A percentile compares a stretch with the other conserved stretches of the same genome.
Conservation (phyloP, 2,797 vertebrate species). For the Taeniopygia guttata region DNA sequence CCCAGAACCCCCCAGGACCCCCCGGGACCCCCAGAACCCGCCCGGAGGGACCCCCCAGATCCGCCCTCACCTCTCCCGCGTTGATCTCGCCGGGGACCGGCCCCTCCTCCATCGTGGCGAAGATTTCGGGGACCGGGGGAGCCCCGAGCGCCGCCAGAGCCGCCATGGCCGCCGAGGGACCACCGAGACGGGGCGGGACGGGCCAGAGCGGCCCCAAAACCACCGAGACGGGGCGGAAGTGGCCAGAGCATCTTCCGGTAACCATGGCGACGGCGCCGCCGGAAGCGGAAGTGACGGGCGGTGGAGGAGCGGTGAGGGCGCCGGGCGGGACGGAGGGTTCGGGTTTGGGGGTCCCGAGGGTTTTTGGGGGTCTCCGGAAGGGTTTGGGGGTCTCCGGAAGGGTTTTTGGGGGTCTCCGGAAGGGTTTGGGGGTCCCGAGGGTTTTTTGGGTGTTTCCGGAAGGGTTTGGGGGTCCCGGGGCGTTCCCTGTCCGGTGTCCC, state of each 20-base stretch:
- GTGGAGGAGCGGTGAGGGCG: fast-evolving
- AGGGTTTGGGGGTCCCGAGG: not conserved
- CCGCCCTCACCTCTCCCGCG: not conserved
- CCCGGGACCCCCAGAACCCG: no score
- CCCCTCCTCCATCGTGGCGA: not conserved
- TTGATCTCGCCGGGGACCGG: not conserved
- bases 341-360: no score
- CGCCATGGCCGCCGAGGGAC: not conserved
- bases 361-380: no score
- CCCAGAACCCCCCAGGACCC: no score
- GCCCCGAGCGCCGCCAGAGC: not conserved
- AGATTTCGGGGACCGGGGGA: not conserved
- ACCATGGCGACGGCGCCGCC: not conserved
- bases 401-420: no score
- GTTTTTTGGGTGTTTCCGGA: not conserved
- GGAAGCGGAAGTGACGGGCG: not conserved
- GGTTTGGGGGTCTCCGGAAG: not conserved
- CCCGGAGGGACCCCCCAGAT: no score
- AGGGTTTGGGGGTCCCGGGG: not conserved
- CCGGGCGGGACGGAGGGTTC: no score
- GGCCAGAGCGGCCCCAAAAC: no score
- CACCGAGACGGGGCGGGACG: not conserved
- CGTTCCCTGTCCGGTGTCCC: no score
- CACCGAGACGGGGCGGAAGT: not conserved
- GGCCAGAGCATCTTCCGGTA: not conserved